Percentiles rank a stretch among this genome's conserved stretches.
These are phyloP conservation scores for Salticus scenicus DNA, from an alignment of 2,888 invertebrate species.

Conservation along the genomic window DNA sequence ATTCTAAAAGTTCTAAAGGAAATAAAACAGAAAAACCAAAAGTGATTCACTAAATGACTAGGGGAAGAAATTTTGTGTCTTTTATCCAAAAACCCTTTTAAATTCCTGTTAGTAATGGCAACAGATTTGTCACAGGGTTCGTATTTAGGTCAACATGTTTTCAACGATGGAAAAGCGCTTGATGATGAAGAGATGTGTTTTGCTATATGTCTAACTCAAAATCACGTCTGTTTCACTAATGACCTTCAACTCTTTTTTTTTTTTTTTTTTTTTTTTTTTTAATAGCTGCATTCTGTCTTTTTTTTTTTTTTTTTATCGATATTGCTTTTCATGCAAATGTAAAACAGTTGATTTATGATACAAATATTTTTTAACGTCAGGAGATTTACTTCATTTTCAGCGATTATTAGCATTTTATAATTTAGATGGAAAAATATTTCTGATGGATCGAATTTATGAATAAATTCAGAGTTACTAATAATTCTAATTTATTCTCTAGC, in stretches of 20 bases:
- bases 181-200: conserved; percentile 3
- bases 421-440: too few relatives aligned
- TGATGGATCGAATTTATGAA: too few relatives aligned
- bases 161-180: not conserved
- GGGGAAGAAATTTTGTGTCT: conserved; percentile 14
- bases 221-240: not conserved
- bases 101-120: conserved; percentile 29
- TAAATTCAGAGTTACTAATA: too few relatives aligned
- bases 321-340: too few relatives aligned
- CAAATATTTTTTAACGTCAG: too few relatives aligned
- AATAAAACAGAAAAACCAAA: conserved; percentile 19
- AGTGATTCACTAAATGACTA: conserved; percentile 17
- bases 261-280: too few relatives aligned
- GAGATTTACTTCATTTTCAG: too few relatives aligned
- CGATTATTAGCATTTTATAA: too few relatives aligned
- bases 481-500: too few relatives aligned
- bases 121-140: conserved; percentile 23
- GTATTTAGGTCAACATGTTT: conserved; percentile 24
- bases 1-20: not conserved
- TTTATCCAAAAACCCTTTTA: conserved; percentile 19
- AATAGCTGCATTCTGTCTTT: too few relatives aligned
- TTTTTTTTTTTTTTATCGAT: too few relatives aligned
- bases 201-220: not conserved
- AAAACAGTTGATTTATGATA: too few relatives aligned
- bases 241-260: not conserved